Conservation (phyloP, 2,797 vertebrate species). For the Chlorospingus flavigularis region DNA sequence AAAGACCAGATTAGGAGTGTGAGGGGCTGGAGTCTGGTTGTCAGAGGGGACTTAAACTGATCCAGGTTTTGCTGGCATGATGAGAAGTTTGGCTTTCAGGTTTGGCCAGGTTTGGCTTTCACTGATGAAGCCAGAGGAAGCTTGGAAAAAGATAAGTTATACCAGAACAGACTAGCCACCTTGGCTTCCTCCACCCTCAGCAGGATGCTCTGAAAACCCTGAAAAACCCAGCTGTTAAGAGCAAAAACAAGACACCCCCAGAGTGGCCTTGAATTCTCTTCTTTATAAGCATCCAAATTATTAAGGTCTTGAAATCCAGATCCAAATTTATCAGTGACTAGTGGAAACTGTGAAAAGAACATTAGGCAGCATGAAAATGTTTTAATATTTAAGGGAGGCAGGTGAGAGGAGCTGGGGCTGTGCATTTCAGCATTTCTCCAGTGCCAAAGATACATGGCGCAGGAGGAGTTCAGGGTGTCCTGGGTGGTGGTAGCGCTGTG, state of each 20-base stretch:
- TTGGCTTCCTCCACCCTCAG: not conserved
- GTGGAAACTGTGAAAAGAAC: not conserved
- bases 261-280: not conserved
- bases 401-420: not conserved
- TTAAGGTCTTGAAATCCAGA: not conserved
- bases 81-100: not conserved
- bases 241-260: not conserved
- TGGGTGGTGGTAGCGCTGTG: not conserved
- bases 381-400: not conserved
- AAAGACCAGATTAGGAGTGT: not conserved
- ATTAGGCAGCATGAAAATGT: not conserved
- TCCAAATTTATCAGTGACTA: not conserved
- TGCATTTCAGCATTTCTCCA: not conserved
- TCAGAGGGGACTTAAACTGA: not conserved
- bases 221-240: not conserved
- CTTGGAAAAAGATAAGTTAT: not conserved
- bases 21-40: not conserved
- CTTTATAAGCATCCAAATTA: not conserved
- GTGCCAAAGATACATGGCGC: rapidly evolving
- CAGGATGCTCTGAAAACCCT: not conserved
- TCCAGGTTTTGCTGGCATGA: not conserved
- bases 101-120: not conserved
- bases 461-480: not conserved
- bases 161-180: not conserved
- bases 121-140: not conserved